These are phyloP conservation scores for Heterodera schachtii DNA, from an alignment of 1,140 invertebrate genomes.

Conservation along the genomic window DNA sequence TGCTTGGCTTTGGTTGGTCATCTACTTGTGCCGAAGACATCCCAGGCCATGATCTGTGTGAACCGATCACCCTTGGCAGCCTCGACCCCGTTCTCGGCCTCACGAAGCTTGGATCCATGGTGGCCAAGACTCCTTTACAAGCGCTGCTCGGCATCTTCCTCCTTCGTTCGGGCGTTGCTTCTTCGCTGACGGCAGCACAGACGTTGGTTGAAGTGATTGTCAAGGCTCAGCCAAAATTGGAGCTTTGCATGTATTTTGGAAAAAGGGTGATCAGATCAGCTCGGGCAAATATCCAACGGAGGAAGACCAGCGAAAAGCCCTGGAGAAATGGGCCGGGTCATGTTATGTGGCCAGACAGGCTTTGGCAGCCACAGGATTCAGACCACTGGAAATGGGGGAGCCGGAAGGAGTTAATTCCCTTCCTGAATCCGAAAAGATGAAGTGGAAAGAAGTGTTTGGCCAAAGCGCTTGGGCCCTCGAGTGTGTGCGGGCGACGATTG, in stretches of 20 bases:
- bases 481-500: background rate
- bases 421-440: background rate
- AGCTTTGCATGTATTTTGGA: constrained; percentile 5
- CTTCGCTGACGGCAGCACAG: background rate
- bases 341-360: background rate
- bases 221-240: background rate
- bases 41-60: constrained; percentile 1
- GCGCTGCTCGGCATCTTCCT: background rate
- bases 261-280: background rate
- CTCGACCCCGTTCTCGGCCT: constrained; percentile 1
- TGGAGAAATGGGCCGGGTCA: background rate
- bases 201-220: constrained; percentile 6
- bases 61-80: background rate
- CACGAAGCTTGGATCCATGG: background rate
- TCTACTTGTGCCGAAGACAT: background rate
- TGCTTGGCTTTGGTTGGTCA: background rate
- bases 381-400: background rate
- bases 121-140: background rate
- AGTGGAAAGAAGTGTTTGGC: constrained; percentile 2
- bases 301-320: background rate
- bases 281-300: background rate
- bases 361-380: background rate
- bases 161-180: no score
- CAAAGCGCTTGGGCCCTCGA: background rate
- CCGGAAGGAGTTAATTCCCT: background rate